These are phyloP conservation scores for Sphaeridia pumilis DNA, from an alignment of 2,888 invertebrate genomes.

Conservation along the genomic window DNA sequence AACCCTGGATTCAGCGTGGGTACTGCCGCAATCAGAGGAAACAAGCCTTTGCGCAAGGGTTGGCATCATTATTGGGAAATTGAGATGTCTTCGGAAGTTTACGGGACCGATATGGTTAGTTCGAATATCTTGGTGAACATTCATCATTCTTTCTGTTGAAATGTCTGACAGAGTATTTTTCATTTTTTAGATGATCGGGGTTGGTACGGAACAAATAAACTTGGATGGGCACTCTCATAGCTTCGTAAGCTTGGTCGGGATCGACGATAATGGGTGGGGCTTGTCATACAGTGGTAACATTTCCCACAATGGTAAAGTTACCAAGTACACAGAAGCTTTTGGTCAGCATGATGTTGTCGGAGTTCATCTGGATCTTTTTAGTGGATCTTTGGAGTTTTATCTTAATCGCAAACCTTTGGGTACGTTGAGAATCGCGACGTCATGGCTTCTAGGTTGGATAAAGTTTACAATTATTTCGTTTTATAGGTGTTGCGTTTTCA, in stretches of 20 bases:
- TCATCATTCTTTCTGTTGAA: no score
- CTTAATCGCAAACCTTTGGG: conserved; percentile 64
- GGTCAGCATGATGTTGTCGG: conserved; percentile 67
- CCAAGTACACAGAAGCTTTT: conserved; percentile 45
- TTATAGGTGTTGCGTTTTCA: conserved; percentile 56
- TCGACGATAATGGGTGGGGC: conserved; percentile 72
- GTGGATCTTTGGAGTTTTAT: conserved; percentile 70
- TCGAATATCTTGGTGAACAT: no score
- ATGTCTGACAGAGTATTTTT: no score
- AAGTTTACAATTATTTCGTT: no score
- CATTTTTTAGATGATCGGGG: conserved; percentile 91
- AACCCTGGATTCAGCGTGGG: conserved; percentile 72
- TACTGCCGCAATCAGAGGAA: conserved; percentile 65
- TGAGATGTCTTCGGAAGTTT: conserved; percentile 65
- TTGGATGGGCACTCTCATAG: conserved; percentile 50
- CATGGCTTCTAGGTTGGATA: no score
- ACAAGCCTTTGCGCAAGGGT: conserved; percentile 50
- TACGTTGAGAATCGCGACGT: no score
- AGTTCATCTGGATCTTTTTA: conserved; percentile 68
- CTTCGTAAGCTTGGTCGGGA: conserved; percentile 69
- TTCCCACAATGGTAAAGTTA: conserved; percentile 26
- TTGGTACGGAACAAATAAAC: conserved; percentile 64
- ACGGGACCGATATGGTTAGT: conserved; percentile 82
- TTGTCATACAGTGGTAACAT: conserved; percentile 54
- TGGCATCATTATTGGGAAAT: conserved; percentile 83